Evolutionary conservation across 2,113 vertebrate species (phyloP).

Genomic region (Chunga burmeisteri): DNA sequence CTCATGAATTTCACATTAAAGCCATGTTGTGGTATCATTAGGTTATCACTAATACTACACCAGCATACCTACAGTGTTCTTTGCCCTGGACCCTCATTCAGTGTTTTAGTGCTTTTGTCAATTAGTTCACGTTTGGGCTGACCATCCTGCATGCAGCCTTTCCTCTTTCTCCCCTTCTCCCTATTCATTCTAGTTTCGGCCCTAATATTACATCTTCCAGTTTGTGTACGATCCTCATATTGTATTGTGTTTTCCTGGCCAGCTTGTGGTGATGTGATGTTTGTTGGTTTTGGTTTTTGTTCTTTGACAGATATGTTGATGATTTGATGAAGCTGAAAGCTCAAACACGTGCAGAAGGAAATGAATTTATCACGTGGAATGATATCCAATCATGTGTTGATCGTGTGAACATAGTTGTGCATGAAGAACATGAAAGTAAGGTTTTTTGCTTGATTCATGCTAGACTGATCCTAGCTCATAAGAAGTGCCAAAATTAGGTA

Average conservation of each 20-base stretch:
- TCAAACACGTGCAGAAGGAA: conserved; percentile 75
- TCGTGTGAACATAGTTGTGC: conserved; percentile 87
- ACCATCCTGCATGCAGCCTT: not conserved
- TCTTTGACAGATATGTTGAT: conserved; percentile 86
- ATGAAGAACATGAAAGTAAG: conserved; percentile 94
- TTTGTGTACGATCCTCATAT: not conserved
- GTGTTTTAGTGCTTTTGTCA: not conserved
- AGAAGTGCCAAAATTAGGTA: not conserved
- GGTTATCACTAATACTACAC: fast-evolving
- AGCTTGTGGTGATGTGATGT: not conserved
- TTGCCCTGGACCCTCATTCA: not conserved
- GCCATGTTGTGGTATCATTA: not conserved
- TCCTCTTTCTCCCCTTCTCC: not conserved
- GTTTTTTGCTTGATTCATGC: not conserved
- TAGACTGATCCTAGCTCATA: not conserved
- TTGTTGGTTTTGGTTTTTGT: not conserved
- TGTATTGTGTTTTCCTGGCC: not conserved
- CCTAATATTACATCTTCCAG: not conserved
- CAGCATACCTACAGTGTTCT: not conserved
- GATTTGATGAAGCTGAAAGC: conserved; percentile 89
- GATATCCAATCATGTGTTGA: conserved; percentile 95
- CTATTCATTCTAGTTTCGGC: not conserved
- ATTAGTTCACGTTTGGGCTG: not conserved
- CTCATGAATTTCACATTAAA: not conserved
- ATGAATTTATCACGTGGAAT: conserved; percentile 92